Conservation (phyloP, 2,113 vertebrate genomes). For the Chionis minor region DNA sequence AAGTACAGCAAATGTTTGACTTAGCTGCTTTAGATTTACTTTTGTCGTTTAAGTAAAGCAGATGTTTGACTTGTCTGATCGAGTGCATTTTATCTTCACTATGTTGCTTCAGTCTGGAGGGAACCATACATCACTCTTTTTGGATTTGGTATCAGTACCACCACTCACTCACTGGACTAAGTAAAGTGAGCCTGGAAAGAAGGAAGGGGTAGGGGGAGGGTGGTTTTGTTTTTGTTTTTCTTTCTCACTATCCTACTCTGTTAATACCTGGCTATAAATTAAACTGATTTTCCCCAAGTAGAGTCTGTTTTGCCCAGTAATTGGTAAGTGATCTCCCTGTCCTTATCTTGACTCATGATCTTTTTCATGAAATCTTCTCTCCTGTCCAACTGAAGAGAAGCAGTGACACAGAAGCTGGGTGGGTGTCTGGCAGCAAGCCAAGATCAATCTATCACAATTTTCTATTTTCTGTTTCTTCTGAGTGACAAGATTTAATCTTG, state of each 20-base stretch:
- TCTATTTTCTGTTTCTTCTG: not conserved
- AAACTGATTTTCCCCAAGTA: not conserved
- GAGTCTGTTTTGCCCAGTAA: not conserved
- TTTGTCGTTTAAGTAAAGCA: no score
- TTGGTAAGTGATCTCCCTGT: not conserved
- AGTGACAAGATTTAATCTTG: not conserved
- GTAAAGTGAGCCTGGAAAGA: not conserved
- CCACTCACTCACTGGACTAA: no score
- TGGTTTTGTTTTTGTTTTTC: not conserved
- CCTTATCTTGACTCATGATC: not conserved
- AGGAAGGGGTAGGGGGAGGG: rapidly evolving
- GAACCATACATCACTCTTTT: no score
- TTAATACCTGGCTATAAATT: not conserved
- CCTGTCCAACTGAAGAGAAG: not conserved
- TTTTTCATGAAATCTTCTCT: not conserved
- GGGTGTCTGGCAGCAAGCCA: not conserved
- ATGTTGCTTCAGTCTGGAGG: no score
- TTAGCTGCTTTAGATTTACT: no score
- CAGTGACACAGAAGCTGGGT: not conserved
- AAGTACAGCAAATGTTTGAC: no score
- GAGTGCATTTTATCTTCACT: no score
- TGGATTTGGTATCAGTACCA: no score
- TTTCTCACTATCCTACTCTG: not conserved
- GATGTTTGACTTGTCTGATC: no score
- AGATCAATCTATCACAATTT: not conserved